Base-by-base conservation (phyloP, 2,888 invertebrate species). In the Parasteatoda lunata region DNA sequence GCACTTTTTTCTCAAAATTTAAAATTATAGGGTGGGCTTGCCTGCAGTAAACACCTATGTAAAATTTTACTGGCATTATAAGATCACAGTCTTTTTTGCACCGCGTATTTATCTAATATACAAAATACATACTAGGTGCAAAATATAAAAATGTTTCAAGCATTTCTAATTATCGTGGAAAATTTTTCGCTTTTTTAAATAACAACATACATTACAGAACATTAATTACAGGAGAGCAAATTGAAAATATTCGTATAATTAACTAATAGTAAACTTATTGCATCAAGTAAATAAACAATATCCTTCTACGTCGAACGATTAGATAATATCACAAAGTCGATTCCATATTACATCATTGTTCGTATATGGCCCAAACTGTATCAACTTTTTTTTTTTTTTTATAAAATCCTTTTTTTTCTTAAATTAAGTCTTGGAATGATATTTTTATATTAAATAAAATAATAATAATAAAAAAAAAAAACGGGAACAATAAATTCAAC, bases 401-500 rank as follows among this genome's bases (percentile, higher is more conserved):
- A 75, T 69, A 69, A 69, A 59, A 69, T 76, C 65, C 54, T 51
- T 65, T 75, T 65, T 45, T 51, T 73, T 13, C 45, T 13, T 70
- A n/a, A 15, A 49, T 73, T 75, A 54, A 65, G 68, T 15, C 52
- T 65, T 87, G 86, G 86, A 87, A 87, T 87, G 86, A 73, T 81
- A 76, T 70, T 45, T 76, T 77, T 85, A 73, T 71, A 65, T 80
- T 77, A 81, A 87, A 82, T 87, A 87, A 82, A 87, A 86, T 86
- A 69, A 65, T 80, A 86, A 82, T 66, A 79, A 79, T 66, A 79
- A 71, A 49, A 71, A 72, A 15, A 72, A 70, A 71, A 83, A 77
- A 87, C 73, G 77, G 86, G 81, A 82, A 87, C 81, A 79, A 85
- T 75, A 81, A 81, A 87, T 87, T 81, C 65, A 87, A 87, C 77